Evolutionary conservation across 2,797 vertebrate species (phyloP).

Genomic region (Siniperca scherzeri): DNA sequence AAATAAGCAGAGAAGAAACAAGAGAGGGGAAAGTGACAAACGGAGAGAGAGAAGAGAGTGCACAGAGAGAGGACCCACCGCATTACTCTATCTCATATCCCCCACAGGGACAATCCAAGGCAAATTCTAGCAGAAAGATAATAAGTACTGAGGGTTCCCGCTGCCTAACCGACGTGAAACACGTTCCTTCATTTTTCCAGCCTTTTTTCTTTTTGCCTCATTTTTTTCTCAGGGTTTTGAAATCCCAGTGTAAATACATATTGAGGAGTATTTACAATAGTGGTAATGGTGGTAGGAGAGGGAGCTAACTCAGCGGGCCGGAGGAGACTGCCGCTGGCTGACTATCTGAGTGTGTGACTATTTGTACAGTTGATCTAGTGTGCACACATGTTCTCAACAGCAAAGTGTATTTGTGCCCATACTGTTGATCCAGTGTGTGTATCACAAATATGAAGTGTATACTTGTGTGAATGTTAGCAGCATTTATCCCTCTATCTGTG

Average conservation of each 20-base stretch:
- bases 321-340: conserved; percentile 65
- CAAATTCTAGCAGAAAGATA: conserved; percentile 62
- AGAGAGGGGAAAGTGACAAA: conserved; percentile 6
- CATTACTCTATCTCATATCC: conserved; percentile 34
- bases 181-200: conserved; percentile 75
- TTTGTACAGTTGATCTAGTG: conserved; percentile 61
- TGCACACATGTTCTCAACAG: conserved; percentile 20
- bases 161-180: conserved; percentile 68
- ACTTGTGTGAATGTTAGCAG: conserved; percentile 44
- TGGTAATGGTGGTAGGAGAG: conserved; percentile 74
- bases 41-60: neutral
- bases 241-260: conserved; percentile 77
- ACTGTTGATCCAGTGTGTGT: conserved; percentile 44
- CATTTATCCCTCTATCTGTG: conserved; percentile 38
- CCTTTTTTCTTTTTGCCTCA: conserved; percentile 49
- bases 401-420: conserved; percentile 38
- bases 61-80: conserved; percentile 30
- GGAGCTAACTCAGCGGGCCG: conserved; percentile 70
- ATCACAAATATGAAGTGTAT: conserved; percentile 33
- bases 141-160: conserved; percentile 68
- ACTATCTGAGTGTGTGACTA: conserved; percentile 54
- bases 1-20: conserved; percentile 20
- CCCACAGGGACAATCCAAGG: conserved; percentile 46
- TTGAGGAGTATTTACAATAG: conserved; percentile 81
- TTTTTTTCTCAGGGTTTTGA: conserved; percentile 67